Evolutionary conservation across 2,113 vertebrate species (phyloP).

Genomic region (Forbesichthys agassizii): DNA sequence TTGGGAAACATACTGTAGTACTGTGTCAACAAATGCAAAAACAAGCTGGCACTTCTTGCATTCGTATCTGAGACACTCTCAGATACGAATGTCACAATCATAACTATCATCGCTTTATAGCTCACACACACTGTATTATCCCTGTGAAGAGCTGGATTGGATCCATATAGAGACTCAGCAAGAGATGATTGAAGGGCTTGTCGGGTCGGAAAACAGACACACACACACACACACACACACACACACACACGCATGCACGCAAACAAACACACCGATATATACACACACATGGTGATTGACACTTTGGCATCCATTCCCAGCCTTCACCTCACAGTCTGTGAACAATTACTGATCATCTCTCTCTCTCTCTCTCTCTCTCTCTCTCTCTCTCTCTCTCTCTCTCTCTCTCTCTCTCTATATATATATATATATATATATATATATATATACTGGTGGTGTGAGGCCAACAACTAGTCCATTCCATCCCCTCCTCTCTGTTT

Average conservation of each 20-base stretch:
- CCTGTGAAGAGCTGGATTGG: neutral
- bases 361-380: constrained; percentile 10
- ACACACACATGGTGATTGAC: constrained; percentile 41
- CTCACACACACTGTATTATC: neutral
- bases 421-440: neutral
- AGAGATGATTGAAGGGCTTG: constrained; percentile 10
- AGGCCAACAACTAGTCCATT: constrained; percentile 22
- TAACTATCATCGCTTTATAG: neutral
- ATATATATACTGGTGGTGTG: neutral
- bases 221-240: constrained; percentile 5
- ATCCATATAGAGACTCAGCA: neutral
- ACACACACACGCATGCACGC: neutral
- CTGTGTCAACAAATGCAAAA: neutral
- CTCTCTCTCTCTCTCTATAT: constrained; percentile 6
- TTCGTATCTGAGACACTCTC: neutral
- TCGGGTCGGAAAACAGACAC: constrained; percentile 12
- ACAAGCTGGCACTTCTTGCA: neutral
- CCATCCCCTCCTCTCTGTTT: constrained; percentile 54
- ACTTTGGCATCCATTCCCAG: constrained; percentile 46
- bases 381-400: constrained; percentile 2
- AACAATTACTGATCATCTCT: constrained; percentile 51
- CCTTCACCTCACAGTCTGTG: constrained; percentile 45
- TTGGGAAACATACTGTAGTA: neutral
- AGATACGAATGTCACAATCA: neutral
- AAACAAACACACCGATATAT: neutral